A percentile compares a stretch with the other conserved stretches of the same genome.
These are phyloP conservation scores for Teleogryllus oceanicus DNA, from an alignment of 2,888 invertebrate species.

Conservation along the genomic window DNA sequence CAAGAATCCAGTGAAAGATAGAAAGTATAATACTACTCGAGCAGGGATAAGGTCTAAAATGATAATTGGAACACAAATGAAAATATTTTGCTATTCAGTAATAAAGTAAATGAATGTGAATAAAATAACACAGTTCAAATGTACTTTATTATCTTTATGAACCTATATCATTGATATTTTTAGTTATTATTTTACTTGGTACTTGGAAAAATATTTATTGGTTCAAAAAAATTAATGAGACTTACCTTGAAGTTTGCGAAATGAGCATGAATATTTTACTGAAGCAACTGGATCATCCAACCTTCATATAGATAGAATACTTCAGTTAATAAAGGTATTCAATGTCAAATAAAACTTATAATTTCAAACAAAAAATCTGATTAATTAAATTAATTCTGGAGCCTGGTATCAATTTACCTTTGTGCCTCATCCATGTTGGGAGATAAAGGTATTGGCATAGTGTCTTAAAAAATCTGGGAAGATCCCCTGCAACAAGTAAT, in stretches of 20 bases:
- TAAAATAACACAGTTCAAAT: too few species aligned
- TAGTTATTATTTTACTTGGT: background rate
- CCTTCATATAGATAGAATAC: slow-evolving; percentile 29
- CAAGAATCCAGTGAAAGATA: slow-evolving; percentile 69
- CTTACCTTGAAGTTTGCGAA: slow-evolving; percentile 34
- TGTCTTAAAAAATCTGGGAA: slow-evolving; percentile 1
- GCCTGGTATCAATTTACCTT: slow-evolving; percentile 18
- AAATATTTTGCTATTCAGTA: background rate
- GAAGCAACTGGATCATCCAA: slow-evolving; percentile 32
- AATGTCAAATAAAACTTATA: too few species aligned
- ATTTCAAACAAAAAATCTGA: too few species aligned
- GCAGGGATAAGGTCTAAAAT: slow-evolving; percentile 59
- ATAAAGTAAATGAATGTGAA: too few species aligned
- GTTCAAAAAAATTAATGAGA: background rate
- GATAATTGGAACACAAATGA: background rate
- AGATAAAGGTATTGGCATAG: background rate
- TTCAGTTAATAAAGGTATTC: background rate
- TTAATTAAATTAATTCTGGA: too few species aligned
- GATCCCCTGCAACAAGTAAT: background rate
- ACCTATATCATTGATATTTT: background rate
- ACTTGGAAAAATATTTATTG: too few species aligned
- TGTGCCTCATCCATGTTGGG: slow-evolving; percentile 37
- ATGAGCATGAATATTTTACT: slow-evolving; percentile 30
- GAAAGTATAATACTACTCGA: slow-evolving; percentile 64
- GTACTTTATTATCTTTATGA: background rate